Evolutionary conservation across 2,888 invertebrate species (phyloP).

Genomic region (Tethea ocularis): DNA sequence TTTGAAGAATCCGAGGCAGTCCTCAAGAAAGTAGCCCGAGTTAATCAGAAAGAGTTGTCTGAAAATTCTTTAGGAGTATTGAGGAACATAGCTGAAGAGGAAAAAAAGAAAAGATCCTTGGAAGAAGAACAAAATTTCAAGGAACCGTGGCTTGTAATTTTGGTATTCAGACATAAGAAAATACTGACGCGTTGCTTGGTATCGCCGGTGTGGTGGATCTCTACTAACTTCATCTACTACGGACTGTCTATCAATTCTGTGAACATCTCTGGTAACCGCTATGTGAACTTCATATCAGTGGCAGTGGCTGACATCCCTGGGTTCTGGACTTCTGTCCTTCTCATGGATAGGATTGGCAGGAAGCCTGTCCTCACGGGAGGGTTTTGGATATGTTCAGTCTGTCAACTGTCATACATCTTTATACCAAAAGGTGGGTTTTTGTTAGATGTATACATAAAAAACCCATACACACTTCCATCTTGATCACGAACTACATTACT

Average conservation of each 20-base stretch:
- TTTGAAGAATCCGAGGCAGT: conserved; percentile 86
- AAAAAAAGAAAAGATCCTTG: conserved; percentile 39
- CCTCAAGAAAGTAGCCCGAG: conserved; percentile 83
- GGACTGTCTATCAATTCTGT: conserved; percentile 86
- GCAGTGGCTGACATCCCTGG: conserved; percentile 87
- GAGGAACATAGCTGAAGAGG: conserved; percentile 48
- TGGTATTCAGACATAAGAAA: conserved; percentile 55
- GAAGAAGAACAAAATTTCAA: conserved; percentile 33
- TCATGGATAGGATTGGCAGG: conserved; percentile 84
- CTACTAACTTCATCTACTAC: conserved; percentile 86
- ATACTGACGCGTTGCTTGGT: conserved; percentile 53
- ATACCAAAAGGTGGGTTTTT: conserved; percentile 68
- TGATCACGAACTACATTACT: too few species aligned
- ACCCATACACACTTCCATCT: too few species aligned
- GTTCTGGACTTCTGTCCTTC: conserved; percentile 81
- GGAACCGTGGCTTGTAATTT: conserved; percentile 61
- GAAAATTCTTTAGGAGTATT: conserved; percentile 58
- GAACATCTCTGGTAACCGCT: conserved; percentile 84
- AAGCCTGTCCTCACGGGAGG: conserved; percentile 82
- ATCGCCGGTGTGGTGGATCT: conserved; percentile 84
- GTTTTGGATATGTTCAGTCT: conserved; percentile 83
- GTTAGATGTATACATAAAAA: too few species aligned
- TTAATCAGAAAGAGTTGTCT: conserved; percentile 77
- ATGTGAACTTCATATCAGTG: conserved; percentile 85
- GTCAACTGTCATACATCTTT: conserved; percentile 83